A percentile compares a stretch with the other conserved stretches of the same genome.
Conservation (phyloP, 1,140 invertebrate species). For the Oreohelix idahoensis region DNA sequence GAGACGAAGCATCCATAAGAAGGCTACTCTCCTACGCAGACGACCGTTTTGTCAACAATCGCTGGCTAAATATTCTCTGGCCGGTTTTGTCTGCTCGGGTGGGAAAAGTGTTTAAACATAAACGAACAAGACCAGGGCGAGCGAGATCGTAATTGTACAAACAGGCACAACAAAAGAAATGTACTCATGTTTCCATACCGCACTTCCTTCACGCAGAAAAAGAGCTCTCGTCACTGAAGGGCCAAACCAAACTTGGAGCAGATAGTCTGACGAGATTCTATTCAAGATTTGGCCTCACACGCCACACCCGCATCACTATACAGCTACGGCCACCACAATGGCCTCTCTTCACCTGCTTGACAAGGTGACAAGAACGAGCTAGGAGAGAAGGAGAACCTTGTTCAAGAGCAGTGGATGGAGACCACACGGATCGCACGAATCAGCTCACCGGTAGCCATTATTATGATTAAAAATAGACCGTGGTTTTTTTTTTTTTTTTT, state of each 20-base stretch:
- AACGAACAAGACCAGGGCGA: not conserved
- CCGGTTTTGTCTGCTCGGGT: not conserved
- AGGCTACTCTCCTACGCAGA: not conserved
- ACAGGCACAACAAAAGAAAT: conserved; percentile 4
- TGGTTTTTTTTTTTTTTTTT: too few relatives aligned
- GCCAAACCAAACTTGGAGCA: not conserved
- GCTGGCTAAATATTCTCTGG: not conserved
- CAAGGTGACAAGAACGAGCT: not conserved
- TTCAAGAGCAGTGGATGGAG: not conserved
- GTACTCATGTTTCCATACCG: conserved; percentile 8
- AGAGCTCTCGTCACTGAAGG: not conserved
- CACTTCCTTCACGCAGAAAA: not conserved
- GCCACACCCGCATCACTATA: not conserved
- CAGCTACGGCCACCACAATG: not conserved
- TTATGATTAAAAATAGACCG: too few relatives aligned
- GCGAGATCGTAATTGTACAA: conserved; percentile 2
- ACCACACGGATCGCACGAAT: conserved; percentile 8
- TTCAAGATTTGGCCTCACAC: not conserved
- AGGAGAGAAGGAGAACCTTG: not conserved
- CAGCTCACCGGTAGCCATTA: too few relatives aligned
- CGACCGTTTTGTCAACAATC: conserved; percentile 5
- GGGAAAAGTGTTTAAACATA: conserved; percentile 14
- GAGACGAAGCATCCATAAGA: too few relatives aligned
- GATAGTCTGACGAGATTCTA: not conserved
- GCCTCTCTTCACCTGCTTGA: not conserved